Evolutionary conservation across 2,888 invertebrate genomes (phyloP).

Genomic region (Epirrhoe alternata): DNA sequence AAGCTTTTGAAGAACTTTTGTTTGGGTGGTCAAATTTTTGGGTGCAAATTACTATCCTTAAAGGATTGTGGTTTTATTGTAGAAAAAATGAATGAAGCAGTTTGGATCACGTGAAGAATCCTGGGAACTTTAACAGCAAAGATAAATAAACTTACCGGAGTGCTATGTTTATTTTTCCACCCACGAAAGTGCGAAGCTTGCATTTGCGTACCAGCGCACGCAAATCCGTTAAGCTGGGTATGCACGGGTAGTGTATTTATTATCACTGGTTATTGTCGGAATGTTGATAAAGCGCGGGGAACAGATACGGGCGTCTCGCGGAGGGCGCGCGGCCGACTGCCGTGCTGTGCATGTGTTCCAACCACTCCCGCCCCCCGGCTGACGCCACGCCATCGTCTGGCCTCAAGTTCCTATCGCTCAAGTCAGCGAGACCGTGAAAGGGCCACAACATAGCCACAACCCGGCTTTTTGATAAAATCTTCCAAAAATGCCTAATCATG

Average conservation of each 20-base stretch:
- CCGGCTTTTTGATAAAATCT: conserved; percentile 76
- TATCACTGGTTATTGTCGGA: conserved; percentile 39
- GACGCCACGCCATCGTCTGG: conserved; percentile 34
- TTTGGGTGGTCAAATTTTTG: neutral
- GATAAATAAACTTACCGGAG: conserved; percentile 72
- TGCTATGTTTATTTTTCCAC: conserved; percentile 77
- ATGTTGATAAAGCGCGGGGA: conserved; percentile 24
- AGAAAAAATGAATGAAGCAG: conserved; percentile 46
- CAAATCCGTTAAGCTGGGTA: conserved; percentile 56
- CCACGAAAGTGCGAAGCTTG: conserved; percentile 65
- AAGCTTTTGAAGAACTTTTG: neutral
- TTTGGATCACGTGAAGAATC: conserved; percentile 47
- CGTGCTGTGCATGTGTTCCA: conserved; percentile 33
- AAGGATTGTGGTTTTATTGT: conserved; percentile 32
- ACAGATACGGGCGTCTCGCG: conserved; percentile 60
- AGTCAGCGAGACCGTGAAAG: conserved; percentile 70
- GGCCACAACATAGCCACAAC: conserved; percentile 74
- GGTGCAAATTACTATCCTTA: neutral
- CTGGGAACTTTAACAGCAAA: conserved; percentile 45
- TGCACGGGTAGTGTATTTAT: conserved; percentile 21
- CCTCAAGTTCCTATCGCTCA: too few relatives aligned
- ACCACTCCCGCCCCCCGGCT: conserved; percentile 37
- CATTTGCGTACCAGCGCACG: conserved; percentile 70
- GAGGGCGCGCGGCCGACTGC: conserved; percentile 72
- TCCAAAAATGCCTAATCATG: conserved; percentile 41